A percentile compares a stretch with the other conserved stretches of the same genome.
These are phyloP conservation scores for Muntiacus reevesi DNA, from an alignment of 2,113 vertebrate species.

Conservation along the genomic window DNA sequence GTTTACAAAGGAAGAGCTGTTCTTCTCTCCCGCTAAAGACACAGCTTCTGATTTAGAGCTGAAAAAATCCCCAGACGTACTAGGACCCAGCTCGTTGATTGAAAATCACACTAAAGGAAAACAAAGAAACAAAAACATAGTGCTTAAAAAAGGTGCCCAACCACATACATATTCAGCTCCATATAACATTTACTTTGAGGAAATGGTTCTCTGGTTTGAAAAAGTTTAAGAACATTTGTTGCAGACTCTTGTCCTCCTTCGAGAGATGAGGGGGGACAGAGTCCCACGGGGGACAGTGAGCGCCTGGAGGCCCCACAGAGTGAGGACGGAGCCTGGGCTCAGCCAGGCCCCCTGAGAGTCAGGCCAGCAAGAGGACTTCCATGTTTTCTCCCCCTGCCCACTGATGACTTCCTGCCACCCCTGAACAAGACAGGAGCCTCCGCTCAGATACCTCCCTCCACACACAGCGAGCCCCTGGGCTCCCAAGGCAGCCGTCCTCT, in stretches of 20 bases:
- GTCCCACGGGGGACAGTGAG: neutral
- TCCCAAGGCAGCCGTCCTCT: neutral
- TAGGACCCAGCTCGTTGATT: neutral
- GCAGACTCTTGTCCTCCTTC: neutral
- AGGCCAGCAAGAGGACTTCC: neutral
- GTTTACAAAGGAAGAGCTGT: neutral
- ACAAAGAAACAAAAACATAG: neutral
- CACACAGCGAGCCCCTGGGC: neutral
- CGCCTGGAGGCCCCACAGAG: accelerated
- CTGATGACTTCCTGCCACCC: neutral
- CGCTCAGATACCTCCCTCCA: neutral
- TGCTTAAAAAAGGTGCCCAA: neutral
- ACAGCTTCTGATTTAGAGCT: neutral
- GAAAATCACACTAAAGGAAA: neutral
- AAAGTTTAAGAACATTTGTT: neutral
- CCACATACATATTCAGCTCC: neutral
- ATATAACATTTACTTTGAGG: neutral
- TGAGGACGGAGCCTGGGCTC: neutral
- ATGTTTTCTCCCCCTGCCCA: neutral
- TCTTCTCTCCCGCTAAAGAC: no score
- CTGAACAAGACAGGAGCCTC: neutral
- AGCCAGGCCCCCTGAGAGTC: neutral
- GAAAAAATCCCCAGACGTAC: neutral
- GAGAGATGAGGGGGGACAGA: neutral
- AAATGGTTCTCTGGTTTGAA: neutral